Percentiles rank a stretch among this genome's conserved stretches.
Evolutionary conservation across 2,888 invertebrate species (phyloP).

Genomic region (Cryptophagus acutangulus): DNA sequence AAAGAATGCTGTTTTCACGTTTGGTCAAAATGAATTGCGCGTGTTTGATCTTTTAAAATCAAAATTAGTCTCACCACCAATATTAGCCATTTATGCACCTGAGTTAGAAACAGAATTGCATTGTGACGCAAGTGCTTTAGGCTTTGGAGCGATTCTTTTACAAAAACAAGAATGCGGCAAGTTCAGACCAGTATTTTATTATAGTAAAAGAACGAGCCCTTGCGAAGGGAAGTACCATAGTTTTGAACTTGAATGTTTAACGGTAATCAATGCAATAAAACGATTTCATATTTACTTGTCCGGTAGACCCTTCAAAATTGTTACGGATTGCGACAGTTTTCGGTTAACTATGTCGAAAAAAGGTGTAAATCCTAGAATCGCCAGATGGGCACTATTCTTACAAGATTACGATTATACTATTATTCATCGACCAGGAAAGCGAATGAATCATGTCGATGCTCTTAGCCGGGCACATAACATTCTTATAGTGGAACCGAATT

Average conservation of each 20-base stretch:
- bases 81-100: not conserved
- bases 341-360: slow-evolving; percentile 21
- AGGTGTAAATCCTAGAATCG: slow-evolving; percentile 17
- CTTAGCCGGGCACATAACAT: not conserved
- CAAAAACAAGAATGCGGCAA: not conserved
- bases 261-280: slow-evolving; percentile 20
- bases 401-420: not conserved
- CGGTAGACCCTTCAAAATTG: slow-evolving; percentile 23
- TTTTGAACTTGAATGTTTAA: slow-evolving; percentile 15
- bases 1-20: slow-evolving; percentile 12
- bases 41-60: not conserved
- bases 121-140: not conserved
- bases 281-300: slow-evolving; percentile 15
- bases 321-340: slow-evolving; percentile 25
- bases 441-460: not conserved
- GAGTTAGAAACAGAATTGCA: not conserved
- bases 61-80: not conserved
- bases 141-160: not conserved
- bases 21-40: not conserved
- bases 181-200: too few relatives aligned
- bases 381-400: slow-evolving; percentile 17
- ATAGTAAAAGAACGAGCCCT: slow-evolving; percentile 8
- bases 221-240: slow-evolving; percentile 7
- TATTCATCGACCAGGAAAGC: not conserved
- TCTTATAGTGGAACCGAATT: not conserved